Evolutionary conservation across 2,113 vertebrate species (phyloP).

Genomic region (Rhynchopsitta pachyrhyncha): DNA sequence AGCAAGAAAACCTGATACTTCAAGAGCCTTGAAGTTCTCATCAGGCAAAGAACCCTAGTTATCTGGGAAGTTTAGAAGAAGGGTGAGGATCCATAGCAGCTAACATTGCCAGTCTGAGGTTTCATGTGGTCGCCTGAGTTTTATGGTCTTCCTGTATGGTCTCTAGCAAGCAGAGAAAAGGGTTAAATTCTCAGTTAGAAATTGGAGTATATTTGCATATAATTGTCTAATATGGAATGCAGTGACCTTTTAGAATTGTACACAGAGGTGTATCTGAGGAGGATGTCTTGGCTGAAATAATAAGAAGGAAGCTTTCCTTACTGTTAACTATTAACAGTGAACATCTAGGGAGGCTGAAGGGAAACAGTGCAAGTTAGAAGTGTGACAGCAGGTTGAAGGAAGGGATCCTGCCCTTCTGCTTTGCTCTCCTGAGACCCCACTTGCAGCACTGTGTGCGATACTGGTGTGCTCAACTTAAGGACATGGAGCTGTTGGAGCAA

Average conservation of each 20-base stretch:
- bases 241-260: not conserved
- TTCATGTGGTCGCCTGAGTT: not conserved
- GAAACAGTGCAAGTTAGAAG: not conserved
- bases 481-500: not conserved
- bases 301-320: not conserved
- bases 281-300: not conserved
- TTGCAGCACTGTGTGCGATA: not conserved
- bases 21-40: not conserved
- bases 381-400: not conserved
- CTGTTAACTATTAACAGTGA: not conserved
- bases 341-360: not conserved
- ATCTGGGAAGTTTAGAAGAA: not conserved
- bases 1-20: not conserved
- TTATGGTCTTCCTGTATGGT: not conserved
- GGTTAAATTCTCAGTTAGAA: not conserved
- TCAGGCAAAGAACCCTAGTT: not conserved
- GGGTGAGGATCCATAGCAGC: not conserved
- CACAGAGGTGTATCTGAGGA: not conserved
- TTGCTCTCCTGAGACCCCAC: not conserved
- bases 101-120: not conserved
- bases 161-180: not conserved
- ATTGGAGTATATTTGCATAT: not conserved
- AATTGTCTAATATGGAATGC: not conserved
- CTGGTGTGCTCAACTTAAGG: not conserved
- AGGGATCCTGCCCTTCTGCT: not conserved